phyloP scores from a whole-genome alignment of 92 coral and sea anemone genomes.

The Chrysogorgia sp. region DNA sequence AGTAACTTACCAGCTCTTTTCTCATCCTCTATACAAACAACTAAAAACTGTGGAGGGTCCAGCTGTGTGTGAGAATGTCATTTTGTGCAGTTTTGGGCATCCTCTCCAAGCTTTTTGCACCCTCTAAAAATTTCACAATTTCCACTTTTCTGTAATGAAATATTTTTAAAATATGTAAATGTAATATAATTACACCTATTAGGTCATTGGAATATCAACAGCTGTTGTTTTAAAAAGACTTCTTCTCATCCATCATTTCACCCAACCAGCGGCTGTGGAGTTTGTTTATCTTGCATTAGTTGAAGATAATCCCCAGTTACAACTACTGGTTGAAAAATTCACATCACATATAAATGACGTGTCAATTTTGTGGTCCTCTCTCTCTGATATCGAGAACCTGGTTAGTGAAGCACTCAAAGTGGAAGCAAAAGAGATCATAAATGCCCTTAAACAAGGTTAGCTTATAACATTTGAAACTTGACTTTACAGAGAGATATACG shows the following conservation, averaged over 20 bases:
- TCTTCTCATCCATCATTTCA: constrained; percentile 14
- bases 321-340: neutral
- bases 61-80: too few species aligned
- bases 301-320: constrained; percentile 4
- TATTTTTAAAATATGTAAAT: too few species aligned
- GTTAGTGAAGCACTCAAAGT: neutral
- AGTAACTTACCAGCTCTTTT: too few species aligned
- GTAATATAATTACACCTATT: neutral
- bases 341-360: neutral
- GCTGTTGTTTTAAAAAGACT: constrained; percentile 20
- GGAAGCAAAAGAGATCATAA: neutral
- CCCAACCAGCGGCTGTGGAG: constrained; percentile 1
- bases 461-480: too few species aligned
- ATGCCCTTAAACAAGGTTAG: constrained; percentile 13
- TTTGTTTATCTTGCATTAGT: constrained; percentile 23
- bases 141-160: too few species aligned
- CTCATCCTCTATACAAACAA: too few species aligned
- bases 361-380: constrained; percentile 1
- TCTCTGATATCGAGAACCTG: neutral
- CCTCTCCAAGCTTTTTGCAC: too few species aligned
- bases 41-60: too few species aligned
- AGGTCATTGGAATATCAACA: constrained; percentile 25
- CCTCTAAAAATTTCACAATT: too few species aligned
- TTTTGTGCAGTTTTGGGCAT: too few species aligned
- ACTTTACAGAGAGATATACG: too few species aligned